phyloP scores from a whole-genome alignment of 2,113 vertebrate species.

The Siniperca chuatsi region DNA sequence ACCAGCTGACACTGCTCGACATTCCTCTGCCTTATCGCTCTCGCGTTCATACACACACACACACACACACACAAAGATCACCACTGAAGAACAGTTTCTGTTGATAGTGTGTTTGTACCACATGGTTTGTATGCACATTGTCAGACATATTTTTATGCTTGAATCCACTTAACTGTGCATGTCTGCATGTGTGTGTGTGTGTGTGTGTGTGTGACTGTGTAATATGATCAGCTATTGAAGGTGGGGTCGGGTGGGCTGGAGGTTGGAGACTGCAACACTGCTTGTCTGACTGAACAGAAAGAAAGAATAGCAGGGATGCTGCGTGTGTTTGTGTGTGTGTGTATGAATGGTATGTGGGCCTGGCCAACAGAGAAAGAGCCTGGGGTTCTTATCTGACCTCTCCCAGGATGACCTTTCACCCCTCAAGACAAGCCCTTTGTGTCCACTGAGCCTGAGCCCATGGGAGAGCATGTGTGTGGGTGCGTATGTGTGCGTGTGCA shows the following conservation, averaged over 20 bases:
- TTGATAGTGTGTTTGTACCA: not conserved
- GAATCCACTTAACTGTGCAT: not conserved
- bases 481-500: slow-evolving; percentile 22
- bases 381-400: slow-evolving; percentile 81
- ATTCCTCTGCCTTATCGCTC: slow-evolving; percentile 19
- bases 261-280: slow-evolving; percentile 41
- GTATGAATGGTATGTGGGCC: slow-evolving; percentile 71
- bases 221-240: slow-evolving; percentile 54
- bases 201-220: slow-evolving; percentile 34
- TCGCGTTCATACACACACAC: not conserved
- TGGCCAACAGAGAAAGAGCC: slow-evolving; percentile 71
- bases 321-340: slow-evolving; percentile 51
- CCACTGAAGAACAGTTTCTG: not conserved
- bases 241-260: slow-evolving; percentile 28
- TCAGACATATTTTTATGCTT: not conserved
- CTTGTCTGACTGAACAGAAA: slow-evolving; percentile 51
- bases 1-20: slow-evolving; percentile 52
- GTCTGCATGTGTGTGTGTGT: slow-evolving; percentile 1
- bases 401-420: slow-evolving; percentile 77
- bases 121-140: not conserved
- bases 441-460: slow-evolving; percentile 63
- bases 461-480: slow-evolving; percentile 55
- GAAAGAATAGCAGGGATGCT: slow-evolving; percentile 56
- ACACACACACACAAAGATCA: not conserved
- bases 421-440: slow-evolving; percentile 79